Conservation (phyloP, 2,888 invertebrate genomes). For the Oscheius sp. region DNA sequence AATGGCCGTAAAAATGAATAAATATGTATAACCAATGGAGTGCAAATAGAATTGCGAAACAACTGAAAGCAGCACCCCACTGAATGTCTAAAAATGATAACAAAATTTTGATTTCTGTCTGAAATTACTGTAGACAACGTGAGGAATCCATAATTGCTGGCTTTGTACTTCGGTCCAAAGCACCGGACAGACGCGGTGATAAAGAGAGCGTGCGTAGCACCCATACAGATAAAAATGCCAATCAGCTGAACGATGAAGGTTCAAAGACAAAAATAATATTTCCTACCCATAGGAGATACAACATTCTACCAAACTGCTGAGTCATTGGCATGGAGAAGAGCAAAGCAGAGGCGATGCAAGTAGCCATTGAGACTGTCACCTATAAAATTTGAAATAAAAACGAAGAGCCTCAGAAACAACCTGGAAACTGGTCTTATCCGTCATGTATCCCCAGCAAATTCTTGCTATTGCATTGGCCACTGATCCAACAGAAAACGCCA, state of each 20-base stretch:
- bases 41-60: conserved; percentile 61
- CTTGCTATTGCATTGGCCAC: conserved; percentile 73
- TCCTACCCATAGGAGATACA: conserved; percentile 55
- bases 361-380: conserved; percentile 68
- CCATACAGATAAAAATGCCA: conserved; percentile 66
- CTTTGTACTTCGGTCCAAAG: conserved; percentile 65
- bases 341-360: conserved; percentile 62
- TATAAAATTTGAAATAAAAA: conserved; percentile 56
- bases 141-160: conserved; percentile 65
- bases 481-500: conserved; percentile 73
- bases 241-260: conserved; percentile 60
- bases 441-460: conserved; percentile 73
- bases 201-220: conserved; percentile 68
- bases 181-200: conserved; percentile 68
- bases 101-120: background rate
- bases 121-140: conserved; percentile 62
- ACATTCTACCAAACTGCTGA: conserved; percentile 47
- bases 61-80: conserved; percentile 60
- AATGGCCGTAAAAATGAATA: conserved; percentile 63
- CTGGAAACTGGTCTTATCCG: conserved; percentile 72
- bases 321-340: conserved; percentile 67
- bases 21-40: conserved; percentile 63
- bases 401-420: conserved; percentile 50
- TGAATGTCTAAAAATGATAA: conserved; percentile 52
- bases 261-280: background rate